Evolutionary conservation across 2,113 vertebrate genomes (phyloP).

Genomic region (Mugil cephalus): DNA sequence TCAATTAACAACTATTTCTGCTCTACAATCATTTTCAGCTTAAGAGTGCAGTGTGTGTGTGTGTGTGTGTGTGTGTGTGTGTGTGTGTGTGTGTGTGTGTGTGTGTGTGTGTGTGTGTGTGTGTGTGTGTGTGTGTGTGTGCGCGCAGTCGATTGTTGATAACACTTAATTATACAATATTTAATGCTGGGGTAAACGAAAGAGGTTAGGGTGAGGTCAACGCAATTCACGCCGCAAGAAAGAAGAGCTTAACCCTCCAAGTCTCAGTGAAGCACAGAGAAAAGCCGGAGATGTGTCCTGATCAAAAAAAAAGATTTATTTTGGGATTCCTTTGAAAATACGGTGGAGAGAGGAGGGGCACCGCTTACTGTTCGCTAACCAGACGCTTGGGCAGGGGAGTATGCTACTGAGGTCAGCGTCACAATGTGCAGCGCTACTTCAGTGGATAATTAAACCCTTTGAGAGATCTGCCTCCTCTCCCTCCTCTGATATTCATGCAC

Average conservation of each 20-base stretch:
- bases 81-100: no score
- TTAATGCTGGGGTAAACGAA: no score
- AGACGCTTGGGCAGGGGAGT: slow-evolving; percentile 33
- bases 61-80: no score
- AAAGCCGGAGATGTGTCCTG: neutral
- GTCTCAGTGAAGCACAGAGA: neutral
- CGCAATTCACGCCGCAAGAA: neutral
- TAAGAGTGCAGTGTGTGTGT: no score
- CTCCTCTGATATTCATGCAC: slow-evolving; percentile 40
- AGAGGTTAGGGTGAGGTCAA: neutral
- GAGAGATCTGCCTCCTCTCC: slow-evolving; percentile 60
- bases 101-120: no score
- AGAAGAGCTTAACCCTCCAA: slow-evolving; percentile 10
- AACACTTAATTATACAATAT: no score
- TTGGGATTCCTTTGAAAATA: slow-evolving; percentile 46
- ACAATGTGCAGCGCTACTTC: slow-evolving; percentile 66
- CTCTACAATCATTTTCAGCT: no score
- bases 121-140: no score
- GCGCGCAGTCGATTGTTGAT: no score
- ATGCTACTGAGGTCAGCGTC: slow-evolving; percentile 67
- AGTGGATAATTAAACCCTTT: slow-evolving; percentile 81
- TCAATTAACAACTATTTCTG: no score
- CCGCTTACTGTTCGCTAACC: slow-evolving; percentile 43
- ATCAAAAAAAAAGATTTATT: slow-evolving; percentile 33
- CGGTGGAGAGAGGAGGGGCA: slow-evolving; percentile 22